Evolutionary conservation across 2,113 vertebrate genomes (phyloP).

Genomic region (Synodontis membranacea): DNA sequence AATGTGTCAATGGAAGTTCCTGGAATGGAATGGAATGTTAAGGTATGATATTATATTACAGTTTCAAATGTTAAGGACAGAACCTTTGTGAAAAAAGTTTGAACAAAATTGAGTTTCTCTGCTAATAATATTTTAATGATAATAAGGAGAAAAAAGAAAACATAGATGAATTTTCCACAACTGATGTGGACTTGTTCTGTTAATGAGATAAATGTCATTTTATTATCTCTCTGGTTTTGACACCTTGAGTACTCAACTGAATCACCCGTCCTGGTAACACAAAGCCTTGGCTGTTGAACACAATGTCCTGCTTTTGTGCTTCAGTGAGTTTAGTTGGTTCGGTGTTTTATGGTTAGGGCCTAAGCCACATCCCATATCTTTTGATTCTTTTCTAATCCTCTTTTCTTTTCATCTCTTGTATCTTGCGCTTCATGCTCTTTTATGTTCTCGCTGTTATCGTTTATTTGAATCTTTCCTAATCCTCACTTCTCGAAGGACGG

Average conservation of each 20-base stretch:
- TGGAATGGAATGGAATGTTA: neutral
- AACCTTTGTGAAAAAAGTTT: neutral
- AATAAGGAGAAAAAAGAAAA: too few relatives aligned
- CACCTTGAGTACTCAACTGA: neutral
- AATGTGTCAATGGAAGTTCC: neutral
- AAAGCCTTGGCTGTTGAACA: neutral
- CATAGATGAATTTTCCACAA: neutral
- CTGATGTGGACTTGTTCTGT: neutral
- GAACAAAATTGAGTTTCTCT: neutral
- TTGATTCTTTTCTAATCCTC: slow-evolving; percentile 52
- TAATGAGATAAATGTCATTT: neutral
- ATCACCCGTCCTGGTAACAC: neutral
- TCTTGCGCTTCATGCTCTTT: slow-evolving; percentile 32
- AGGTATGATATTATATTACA: neutral
- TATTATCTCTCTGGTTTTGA: neutral
- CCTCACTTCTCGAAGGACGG: slow-evolving; percentile 43
- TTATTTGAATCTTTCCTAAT: slow-evolving; percentile 54
- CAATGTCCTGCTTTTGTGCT: neutral
- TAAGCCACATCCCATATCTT: slow-evolving; percentile 33
- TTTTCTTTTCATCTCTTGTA: slow-evolving; percentile 49
- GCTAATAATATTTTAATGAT: neutral
- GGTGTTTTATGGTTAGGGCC: neutral
- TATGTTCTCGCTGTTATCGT: slow-evolving; percentile 45
- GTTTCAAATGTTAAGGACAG: neutral
- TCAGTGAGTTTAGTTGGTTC: neutral